Percentiles rank a stretch among this genome's conserved stretches.
Evolutionary conservation across 2,113 vertebrate genomes (phyloP).

Genomic region (Gymnocephalus cernua): DNA sequence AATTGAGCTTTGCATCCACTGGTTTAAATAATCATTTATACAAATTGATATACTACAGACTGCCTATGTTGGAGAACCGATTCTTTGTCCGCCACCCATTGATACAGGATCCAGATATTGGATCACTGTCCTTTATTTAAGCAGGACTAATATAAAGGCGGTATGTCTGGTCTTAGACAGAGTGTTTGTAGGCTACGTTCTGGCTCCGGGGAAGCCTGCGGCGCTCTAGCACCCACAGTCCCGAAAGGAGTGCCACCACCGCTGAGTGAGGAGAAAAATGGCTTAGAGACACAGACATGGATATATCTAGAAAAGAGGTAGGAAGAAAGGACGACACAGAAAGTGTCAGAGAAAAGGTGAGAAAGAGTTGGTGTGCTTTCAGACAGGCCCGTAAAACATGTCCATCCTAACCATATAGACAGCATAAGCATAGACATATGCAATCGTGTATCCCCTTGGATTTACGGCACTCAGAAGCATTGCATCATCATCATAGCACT

Average conservation of each 20-base stretch:
- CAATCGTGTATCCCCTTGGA: not conserved
- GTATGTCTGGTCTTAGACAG: conserved; percentile 71
- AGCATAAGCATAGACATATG: conserved; percentile 10
- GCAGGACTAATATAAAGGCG: conserved; percentile 72
- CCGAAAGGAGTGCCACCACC: conserved; percentile 71
- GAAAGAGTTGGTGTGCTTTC: conserved; percentile 35
- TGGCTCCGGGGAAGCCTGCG: conserved; percentile 82
- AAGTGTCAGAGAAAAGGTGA: conserved; percentile 24
- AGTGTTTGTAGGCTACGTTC: conserved; percentile 79
- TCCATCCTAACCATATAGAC: conserved; percentile 51
- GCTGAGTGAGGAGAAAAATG: conserved; percentile 74
- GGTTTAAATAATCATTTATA: not conserved
- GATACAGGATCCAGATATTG: conserved; percentile 59
- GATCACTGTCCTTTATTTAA: conserved; percentile 73
- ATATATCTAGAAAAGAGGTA: conserved; percentile 58
- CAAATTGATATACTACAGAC: conserved; percentile 8
- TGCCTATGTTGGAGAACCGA: conserved; percentile 23
- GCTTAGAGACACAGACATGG: conserved; percentile 72
- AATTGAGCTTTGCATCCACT: conserved; percentile 1
- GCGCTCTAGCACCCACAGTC: conserved; percentile 77
- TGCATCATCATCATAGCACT: conserved; percentile 37
- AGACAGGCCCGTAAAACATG: conserved; percentile 54
- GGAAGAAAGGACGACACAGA: conserved; percentile 24
- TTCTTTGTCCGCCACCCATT: conserved; percentile 36
- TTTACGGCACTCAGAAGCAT: conserved; percentile 18